Conservation (phyloP, 2,888 invertebrate genomes). For the Pelosia muscerda region DNA sequence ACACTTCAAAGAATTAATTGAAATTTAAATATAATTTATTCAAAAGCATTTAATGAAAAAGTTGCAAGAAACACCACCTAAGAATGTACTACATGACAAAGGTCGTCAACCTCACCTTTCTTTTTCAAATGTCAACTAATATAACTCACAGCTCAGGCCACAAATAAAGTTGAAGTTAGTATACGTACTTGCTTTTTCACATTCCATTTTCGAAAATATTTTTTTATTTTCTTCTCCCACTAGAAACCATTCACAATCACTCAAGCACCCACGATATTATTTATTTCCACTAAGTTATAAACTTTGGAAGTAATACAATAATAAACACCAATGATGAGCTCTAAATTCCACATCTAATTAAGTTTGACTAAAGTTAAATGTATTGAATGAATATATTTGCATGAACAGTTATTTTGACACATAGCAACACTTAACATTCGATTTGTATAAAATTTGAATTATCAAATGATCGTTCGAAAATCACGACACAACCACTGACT, state of each 20-base stretch:
- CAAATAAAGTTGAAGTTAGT: background rate
- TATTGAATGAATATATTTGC: background rate
- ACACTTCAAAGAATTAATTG: background rate
- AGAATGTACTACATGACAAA: background rate
- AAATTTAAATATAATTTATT: background rate
- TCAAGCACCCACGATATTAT: background rate
- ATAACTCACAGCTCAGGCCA: background rate
- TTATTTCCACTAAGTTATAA: background rate
- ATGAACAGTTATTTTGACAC: background rate
- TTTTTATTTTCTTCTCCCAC: background rate
- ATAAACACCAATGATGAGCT: background rate
- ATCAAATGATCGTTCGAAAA: background rate
- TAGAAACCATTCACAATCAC: background rate
- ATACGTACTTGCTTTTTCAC: conserved; percentile 14
- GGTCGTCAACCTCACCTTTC: background rate
- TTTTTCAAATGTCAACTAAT: background rate
- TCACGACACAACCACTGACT: conserved; percentile 11
- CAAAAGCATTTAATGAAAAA: background rate
- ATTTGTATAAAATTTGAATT: background rate
- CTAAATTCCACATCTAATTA: background rate
- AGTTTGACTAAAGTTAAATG: background rate
- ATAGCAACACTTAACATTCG: background rate
- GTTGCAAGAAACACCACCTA: background rate
- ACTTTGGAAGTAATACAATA: background rate
- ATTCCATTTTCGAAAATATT: background rate